These are phyloP conservation scores for Rhynchonycteris naso DNA, from an alignment of 2,797 vertebrate genomes.

Conservation along the genomic window DNA sequence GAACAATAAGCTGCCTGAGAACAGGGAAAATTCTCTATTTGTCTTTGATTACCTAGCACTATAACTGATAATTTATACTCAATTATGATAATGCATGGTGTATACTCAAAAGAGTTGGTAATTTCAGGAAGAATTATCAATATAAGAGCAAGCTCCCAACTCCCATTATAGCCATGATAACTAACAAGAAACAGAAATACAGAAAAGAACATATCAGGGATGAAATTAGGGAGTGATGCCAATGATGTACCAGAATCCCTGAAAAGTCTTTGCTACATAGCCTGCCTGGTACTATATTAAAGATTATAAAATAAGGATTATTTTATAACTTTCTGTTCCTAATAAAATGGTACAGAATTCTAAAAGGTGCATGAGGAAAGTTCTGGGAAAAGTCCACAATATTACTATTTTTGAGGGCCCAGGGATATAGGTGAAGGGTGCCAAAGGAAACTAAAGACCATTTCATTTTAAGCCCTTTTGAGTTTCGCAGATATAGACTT, in stretches of 20 bases:
- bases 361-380: neutral
- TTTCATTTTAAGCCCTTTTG: neutral
- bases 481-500: neutral
- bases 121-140: neutral
- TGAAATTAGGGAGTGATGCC: neutral
- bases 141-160: neutral
- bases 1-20: neutral
- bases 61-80: neutral
- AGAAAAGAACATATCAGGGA: neutral
- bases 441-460: neutral
- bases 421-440: neutral
- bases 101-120: neutral
- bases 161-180: neutral
- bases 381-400: neutral
- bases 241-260: neutral
- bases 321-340: neutral
- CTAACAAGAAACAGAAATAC: neutral
- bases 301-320: neutral
- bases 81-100: neutral
- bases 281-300: neutral
- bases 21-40: neutral
- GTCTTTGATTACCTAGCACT: neutral
- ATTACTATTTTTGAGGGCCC: neutral
- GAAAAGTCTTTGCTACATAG: neutral
- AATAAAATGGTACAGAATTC: neutral